Conservation (phyloP, 1,140 invertebrate genomes). For the Chrysopa pallens region DNA sequence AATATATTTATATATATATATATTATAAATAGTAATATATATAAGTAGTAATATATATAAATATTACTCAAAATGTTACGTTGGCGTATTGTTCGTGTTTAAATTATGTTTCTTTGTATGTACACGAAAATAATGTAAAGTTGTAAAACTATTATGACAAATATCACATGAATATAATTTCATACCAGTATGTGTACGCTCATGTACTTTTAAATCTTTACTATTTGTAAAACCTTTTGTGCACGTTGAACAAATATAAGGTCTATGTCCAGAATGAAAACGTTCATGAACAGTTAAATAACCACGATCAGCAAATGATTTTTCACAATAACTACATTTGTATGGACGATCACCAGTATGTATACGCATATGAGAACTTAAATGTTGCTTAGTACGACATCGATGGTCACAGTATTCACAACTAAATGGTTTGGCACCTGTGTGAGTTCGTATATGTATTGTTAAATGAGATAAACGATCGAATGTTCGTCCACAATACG, state of each 20-base stretch:
- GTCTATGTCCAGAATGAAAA: conserved; percentile 44
- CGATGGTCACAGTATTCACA: conserved; percentile 33
- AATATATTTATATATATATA: too few relatives aligned
- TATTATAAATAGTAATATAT: too few relatives aligned
- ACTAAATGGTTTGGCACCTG: conserved; percentile 52
- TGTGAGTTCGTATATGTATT: conserved; percentile 48
- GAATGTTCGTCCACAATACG: background rate
- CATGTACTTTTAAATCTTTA: conserved; percentile 26
- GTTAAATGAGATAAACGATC: background rate
- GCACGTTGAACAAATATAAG: conserved; percentile 32
- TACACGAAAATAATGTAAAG: too few relatives aligned
- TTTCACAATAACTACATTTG: conserved; percentile 5
- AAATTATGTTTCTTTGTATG: too few relatives aligned
- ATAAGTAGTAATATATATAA: too few relatives aligned
- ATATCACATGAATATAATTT: conserved; percentile 35
- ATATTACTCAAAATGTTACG: too few relatives aligned
- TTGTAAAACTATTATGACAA: conserved; percentile 18
- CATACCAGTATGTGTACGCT: conserved; percentile 45
- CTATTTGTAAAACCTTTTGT: conserved; percentile 19
- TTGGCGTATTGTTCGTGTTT: too few relatives aligned
- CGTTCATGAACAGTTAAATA: conserved; percentile 29
- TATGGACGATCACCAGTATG: conserved; percentile 7
- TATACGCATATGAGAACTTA: conserved; percentile 5
- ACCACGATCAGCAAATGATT: conserved; percentile 4
- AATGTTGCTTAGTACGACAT: conserved; percentile 3